Evolutionary conservation across 2,888 invertebrate species (phyloP), one percentile per base, ranked within the genome.

Genomic region (Amphipoea oculea): DNA sequence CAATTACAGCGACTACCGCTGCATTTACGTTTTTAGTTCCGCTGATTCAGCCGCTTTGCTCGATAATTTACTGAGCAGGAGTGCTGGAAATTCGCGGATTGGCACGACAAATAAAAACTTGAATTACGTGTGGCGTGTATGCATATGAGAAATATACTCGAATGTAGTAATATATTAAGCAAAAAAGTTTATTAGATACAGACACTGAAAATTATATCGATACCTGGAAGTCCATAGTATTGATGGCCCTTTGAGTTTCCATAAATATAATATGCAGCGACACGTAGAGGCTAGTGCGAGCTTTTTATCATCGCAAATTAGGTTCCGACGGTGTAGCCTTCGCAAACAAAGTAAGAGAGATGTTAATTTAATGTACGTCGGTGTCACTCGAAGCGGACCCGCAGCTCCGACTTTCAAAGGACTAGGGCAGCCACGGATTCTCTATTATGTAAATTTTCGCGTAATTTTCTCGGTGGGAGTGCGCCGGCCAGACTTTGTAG

Each of bases 381-480:
- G 94, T 94, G 96, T 96, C 96, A 95, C 94, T 95, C 92, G 95
- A 94, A 93, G 93, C 95, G 93, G 92, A 92, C 94, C 92, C 93
- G 87, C 89, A 93, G 93, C 92, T 90, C 94, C 92, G 92, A 94
- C 94, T 95, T 95, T 96, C 96, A 96, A 96, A 96, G 96, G 96
- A 95, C 95, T 91, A 93, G 94, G 94, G 94, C 92, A 92, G 95
- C 96, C 96, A 96, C 96, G 95, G 96, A 95, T 96, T 96, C 95
- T 96, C 96, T 96, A 96, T 96, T 96, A 96, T 96, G 96, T 95
- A 96, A 96, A 96, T 96, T 96, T 95, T 92, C 94, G 92, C 93
- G 95, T 96, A 96, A 96, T 96, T 96, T 96, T 94, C 95, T 94
- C 95, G 92, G 94, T 93, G 93, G 93, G 92, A 93, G 93, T 93